A percentile compares a stretch with the other conserved stretches of the same genome.
phyloP scores from a whole-genome alignment of 2,888 invertebrate genomes.

The Eugnorisma glareosa region DNA sequence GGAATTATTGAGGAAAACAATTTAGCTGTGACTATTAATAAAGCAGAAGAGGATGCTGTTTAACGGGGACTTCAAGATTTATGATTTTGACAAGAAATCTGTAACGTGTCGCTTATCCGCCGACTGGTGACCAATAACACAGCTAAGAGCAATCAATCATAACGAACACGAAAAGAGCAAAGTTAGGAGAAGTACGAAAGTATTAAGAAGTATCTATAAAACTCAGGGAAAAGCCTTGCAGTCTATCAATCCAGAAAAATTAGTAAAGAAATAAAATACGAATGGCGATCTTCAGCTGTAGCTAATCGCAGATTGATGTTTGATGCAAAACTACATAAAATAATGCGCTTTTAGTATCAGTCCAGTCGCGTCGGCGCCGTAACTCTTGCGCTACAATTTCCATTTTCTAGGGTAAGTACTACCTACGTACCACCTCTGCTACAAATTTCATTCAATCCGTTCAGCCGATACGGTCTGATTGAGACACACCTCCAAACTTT shows the following conservation, averaged over 20 bases:
- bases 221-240: neutral
- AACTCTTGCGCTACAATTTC: neutral
- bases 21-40: neutral
- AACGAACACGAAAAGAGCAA: neutral
- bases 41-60: neutral
- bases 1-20: neutral
- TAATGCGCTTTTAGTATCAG: neutral
- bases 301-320: neutral
- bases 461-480: conserved; percentile 37
- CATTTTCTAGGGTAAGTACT: neutral
- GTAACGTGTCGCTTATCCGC: neutral
- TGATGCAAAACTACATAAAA: neutral
- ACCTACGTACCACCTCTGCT: neutral
- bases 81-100: neutral
- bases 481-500: conserved; percentile 59
- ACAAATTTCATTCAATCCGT: conserved; percentile 11
- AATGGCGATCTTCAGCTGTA: neutral
- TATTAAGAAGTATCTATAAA: neutral
- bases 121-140: neutral
- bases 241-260: neutral
- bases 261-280: conserved; percentile 1
- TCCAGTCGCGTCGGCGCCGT: neutral
- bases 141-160: neutral
- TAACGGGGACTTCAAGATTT: neutral
- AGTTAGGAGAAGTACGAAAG: neutral